A percentile compares a stretch with the other conserved stretches of the same genome.
phyloP scores from a whole-genome alignment of 2,888 invertebrate species.

The Hydrotaea diabolus region DNA sequence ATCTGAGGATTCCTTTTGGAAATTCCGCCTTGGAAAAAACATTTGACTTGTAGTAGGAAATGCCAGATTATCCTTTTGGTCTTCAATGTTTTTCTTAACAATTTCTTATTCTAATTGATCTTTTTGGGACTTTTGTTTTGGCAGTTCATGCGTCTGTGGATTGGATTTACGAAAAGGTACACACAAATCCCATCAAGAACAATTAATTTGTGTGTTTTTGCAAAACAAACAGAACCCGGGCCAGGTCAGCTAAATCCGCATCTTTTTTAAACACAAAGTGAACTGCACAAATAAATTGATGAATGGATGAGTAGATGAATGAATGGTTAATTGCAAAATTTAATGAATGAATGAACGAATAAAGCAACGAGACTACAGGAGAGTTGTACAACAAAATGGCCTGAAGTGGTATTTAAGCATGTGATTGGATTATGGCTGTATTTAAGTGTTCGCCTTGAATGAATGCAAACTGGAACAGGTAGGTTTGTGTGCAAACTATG shows the following conservation, averaged over 20 bases:
- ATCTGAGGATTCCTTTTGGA: background rate
- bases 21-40: background rate
- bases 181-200: background rate
- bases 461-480: background rate
- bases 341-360: background rate
- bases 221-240: background rate
- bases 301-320: background rate
- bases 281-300: background rate
- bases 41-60: constrained; percentile 40
- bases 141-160: background rate
- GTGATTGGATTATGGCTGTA: constrained; percentile 2
- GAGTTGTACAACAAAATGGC: background rate
- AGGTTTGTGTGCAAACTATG: background rate
- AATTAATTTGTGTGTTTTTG: constrained; percentile 16
- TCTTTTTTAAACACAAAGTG: background rate
- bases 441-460: background rate
- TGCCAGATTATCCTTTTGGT: constrained; percentile 28
- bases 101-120: constrained; percentile 5
- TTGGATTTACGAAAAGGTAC: background rate
- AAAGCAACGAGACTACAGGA: background rate
- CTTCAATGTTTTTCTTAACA: constrained; percentile 19
- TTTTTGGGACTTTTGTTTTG: constrained; percentile 15
- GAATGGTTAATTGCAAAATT: background rate
- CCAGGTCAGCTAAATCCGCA: background rate
- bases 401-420: background rate